A percentile compares a stretch with the other conserved stretches of the same genome.
These are phyloP conservation scores for Sisor rabdophorus DNA, from an alignment of 2,113 vertebrate species.

Conservation along the genomic window DNA sequence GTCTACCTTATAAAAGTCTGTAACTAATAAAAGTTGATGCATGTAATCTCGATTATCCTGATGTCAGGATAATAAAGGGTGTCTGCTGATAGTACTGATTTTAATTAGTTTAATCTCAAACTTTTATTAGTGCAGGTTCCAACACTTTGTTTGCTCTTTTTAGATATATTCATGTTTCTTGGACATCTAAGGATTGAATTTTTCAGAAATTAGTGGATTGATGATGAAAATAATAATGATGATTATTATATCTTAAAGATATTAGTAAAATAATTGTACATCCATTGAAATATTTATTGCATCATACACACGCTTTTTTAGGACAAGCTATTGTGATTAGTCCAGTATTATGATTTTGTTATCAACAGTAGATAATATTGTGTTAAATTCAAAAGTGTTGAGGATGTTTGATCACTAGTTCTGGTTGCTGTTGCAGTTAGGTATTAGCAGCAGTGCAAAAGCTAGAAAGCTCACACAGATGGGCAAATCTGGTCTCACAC, in stretches of 20 bases:
- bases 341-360: not conserved
- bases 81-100: too few species aligned
- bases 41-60: not conserved
- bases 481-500: conserved; percentile 60
- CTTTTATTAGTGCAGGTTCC: not conserved
- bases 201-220: not conserved
- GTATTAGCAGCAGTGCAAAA: conserved; percentile 12
- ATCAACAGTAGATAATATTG: not conserved
- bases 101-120: not conserved
- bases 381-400: not conserved
- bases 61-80: not conserved
- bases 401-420: not conserved
- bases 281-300: not conserved
- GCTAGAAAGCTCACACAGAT: conserved; percentile 58
- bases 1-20: too few species aligned
- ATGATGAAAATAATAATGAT: not conserved
- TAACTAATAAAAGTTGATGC: not conserved
- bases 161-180: not conserved
- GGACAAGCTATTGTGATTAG: not conserved
- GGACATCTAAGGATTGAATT: not conserved
- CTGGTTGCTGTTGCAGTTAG: not conserved
- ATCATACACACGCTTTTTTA: not conserved
- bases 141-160: not conserved
- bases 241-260: not conserved
- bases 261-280: not conserved